These are phyloP conservation scores for Mythimna ferrago DNA, from an alignment of 2,888 invertebrate genomes.

Conservation along the genomic window DNA sequence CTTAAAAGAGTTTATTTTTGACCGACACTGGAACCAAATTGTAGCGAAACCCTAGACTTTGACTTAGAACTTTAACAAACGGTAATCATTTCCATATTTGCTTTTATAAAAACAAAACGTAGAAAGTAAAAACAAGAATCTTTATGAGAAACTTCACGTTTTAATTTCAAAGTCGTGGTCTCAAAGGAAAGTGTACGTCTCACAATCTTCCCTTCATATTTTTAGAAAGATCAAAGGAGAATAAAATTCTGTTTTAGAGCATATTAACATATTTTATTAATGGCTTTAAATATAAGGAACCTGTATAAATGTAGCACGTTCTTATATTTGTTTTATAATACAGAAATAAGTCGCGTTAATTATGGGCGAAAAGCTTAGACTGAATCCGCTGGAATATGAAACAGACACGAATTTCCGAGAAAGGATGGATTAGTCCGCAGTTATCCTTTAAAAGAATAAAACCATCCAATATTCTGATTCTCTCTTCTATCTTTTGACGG, in stretches of 20 bases:
- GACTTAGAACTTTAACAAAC: not conserved
- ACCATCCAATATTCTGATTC: not conserved
- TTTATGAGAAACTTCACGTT: conserved; percentile 14
- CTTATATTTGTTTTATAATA: not conserved
- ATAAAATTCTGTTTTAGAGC: not conserved
- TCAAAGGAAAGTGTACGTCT: conserved; percentile 27
- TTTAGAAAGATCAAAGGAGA: conserved; percentile 11
- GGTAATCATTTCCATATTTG: not conserved
- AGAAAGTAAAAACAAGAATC: conserved; percentile 12
- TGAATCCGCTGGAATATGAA: conserved; percentile 12
- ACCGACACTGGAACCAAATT: not conserved
- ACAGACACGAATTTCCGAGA: conserved; percentile 8
- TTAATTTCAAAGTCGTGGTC: conserved; percentile 26
- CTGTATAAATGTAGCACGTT: not conserved
- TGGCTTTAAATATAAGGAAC: not conserved
- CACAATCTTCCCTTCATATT: conserved; percentile 14
- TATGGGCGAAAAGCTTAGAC: not conserved
- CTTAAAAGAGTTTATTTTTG: not conserved
- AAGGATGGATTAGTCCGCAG: not conserved
- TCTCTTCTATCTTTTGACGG: not conserved
- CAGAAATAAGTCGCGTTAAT: conserved; percentile 1
- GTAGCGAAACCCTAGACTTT: no score
- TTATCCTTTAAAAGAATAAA: conserved; percentile 9
- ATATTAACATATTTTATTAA: not conserved
- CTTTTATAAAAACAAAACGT: not conserved